Conservation (phyloP, 2,888 invertebrate species). For the Hemistola chrysoprasaria region DNA sequence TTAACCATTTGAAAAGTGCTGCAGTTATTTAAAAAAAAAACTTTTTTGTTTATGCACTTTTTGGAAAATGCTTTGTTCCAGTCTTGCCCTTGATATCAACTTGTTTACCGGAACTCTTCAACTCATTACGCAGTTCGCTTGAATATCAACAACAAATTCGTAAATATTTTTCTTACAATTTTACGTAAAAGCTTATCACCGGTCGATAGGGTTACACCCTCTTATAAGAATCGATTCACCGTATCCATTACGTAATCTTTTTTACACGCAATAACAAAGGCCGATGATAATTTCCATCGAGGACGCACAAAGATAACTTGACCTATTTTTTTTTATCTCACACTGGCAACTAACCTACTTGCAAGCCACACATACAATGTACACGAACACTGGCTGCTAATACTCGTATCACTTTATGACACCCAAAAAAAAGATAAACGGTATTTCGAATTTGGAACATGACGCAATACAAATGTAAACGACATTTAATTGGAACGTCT, state of each 20-base stretch:
- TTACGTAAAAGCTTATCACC: conserved; percentile 1
- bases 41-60: too few relatives aligned
- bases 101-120: too few relatives aligned
- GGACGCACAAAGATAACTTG: conserved; percentile 80
- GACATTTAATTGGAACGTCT: conserved; percentile 13
- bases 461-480: conserved; percentile 37
- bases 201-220: conserved; percentile 31
- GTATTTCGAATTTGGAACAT: conserved; percentile 37
- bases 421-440: conserved; percentile 44
- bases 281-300: conserved; percentile 75
- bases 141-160: conserved; percentile 3
- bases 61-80: too few relatives aligned
- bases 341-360: conserved; percentile 74
- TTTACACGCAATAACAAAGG: conserved; percentile 66
- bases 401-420: conserved; percentile 40
- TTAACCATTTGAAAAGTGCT: too few relatives aligned
- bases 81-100: too few relatives aligned
- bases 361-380: conserved; percentile 54
- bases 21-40: too few relatives aligned
- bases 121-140: too few relatives aligned
- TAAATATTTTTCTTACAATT: background rate
- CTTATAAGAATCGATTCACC: conserved; percentile 13
- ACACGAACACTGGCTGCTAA: conserved; percentile 51
- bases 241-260: conserved; percentile 59
- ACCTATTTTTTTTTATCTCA: conserved; percentile 81